Evolutionary conservation across 1,140 invertebrate species (phyloP).

Genomic region (Drosophila lini): DNA sequence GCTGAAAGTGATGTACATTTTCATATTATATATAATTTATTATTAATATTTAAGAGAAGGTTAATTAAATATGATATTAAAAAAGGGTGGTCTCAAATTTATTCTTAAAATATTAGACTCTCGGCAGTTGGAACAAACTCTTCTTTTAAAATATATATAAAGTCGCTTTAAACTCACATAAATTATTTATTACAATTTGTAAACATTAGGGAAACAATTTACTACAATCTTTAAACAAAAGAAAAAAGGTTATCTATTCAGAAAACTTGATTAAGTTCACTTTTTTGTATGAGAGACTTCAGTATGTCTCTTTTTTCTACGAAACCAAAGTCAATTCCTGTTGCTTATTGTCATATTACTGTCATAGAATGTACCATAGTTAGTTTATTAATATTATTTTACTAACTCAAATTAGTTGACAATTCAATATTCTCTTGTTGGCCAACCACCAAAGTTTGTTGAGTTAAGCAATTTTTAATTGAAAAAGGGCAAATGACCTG

Average conservation of each 20-base stretch:
- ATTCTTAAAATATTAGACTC: no score
- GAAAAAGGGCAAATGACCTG: slow-evolving; percentile 11
- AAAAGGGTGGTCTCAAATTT: no score
- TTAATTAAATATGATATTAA: no score
- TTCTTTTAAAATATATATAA: not conserved
- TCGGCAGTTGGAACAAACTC: not conserved
- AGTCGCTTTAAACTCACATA: no score
- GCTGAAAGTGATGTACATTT: not conserved
- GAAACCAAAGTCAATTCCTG: not conserved
- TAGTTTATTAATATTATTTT: slow-evolving; percentile 12
- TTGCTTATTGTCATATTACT: not conserved
- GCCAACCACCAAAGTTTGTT: not conserved
- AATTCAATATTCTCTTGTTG: not conserved
- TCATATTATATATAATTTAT: not conserved
- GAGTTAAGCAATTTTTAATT: slow-evolving; percentile 3
- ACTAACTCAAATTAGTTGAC: slow-evolving; percentile 34
- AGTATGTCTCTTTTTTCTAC: no score
- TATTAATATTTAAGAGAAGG: not conserved
- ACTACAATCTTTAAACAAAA: no score
- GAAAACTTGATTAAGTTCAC: no score
- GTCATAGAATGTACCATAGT: not conserved
- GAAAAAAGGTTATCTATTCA: no score
- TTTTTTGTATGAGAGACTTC: no score
- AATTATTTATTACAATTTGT: no score
- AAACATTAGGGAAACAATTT: no score